A percentile compares a stretch with the other conserved stretches of the same genome.
Evolutionary conservation across 2,113 vertebrate species (phyloP).

Genomic region (Stegastes partitus): DNA sequence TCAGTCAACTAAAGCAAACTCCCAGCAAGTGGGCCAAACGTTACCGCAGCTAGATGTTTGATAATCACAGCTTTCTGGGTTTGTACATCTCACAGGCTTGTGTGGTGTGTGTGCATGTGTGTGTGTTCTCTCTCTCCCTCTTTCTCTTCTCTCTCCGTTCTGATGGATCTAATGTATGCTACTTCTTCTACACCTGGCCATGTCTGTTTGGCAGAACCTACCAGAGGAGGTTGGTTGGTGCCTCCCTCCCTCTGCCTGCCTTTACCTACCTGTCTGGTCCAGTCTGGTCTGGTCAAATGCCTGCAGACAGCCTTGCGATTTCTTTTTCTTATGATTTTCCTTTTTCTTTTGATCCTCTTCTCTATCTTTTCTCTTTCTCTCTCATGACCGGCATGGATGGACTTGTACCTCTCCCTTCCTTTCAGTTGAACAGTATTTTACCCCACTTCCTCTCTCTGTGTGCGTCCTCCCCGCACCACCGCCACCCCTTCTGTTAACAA

Average conservation of each 20-base stretch:
- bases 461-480: slow-evolving; percentile 54
- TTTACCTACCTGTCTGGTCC: slow-evolving; percentile 76
- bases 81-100: slow-evolving; percentile 72
- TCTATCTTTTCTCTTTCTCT: slow-evolving; percentile 58
- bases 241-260: slow-evolving; percentile 82
- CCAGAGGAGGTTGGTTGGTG: slow-evolving; percentile 88
- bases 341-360: not conserved
- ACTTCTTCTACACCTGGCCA: slow-evolving; percentile 81
- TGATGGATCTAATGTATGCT: slow-evolving; percentile 82
- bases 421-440: slow-evolving; percentile 42
- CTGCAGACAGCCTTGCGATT: slow-evolving; percentile 77
- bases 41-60: slow-evolving; percentile 33
- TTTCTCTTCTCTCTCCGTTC: slow-evolving; percentile 74
- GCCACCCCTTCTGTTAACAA: slow-evolving; percentile 22
- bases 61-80: slow-evolving; percentile 42
- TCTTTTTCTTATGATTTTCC: slow-evolving; percentile 16
- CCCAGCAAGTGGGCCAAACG: slow-evolving; percentile 14
- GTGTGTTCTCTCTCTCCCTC: slow-evolving; percentile 66
- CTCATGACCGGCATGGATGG: slow-evolving; percentile 77
- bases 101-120: slow-evolving; percentile 75
- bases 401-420: slow-evolving; percentile 52
- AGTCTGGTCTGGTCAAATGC: slow-evolving; percentile 74
- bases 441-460: slow-evolving; percentile 56
- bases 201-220: slow-evolving; percentile 85
- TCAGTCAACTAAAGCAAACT: slow-evolving; percentile 6